Evolutionary conservation across 92 coral and sea anemone species (phyloP), one percentile per base, ranked within the genome.

Genomic region (Zoanthus solanderi): DNA sequence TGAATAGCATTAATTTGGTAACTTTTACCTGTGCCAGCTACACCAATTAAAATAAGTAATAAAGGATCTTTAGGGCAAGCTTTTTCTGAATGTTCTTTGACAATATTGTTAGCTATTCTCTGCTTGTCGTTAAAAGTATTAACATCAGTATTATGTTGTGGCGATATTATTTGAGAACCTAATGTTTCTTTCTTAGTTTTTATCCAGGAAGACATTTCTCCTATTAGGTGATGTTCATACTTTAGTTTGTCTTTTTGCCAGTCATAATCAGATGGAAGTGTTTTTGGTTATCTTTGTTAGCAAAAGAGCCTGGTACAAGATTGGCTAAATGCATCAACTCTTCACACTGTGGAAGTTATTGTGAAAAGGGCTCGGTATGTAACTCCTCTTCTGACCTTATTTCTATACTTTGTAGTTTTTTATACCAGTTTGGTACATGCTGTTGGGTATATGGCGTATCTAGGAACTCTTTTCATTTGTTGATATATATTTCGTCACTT

Each of bases 251-350:
- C n/a, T n/a, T 57, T 75, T 74, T 91, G 91, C 93, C 93, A 91
- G 88, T 91, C 82, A 84, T 54, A 82, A 8, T 75, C 79, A 68
- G 92, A 23, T 18, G 73, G 85, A 78, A 73, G 71, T 17, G 56
- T 87, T 75, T 88, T 75, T 88, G 45, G 17, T 88, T 57, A 42
- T 86, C 74, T 52, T 37, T 76, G 71, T 60, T 63, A 69, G 47
- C 65, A 83, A 52, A 88, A 58, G 76, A 83, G 18, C 84, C 88
- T 57, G 78, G 78, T 63, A 78, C 63, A 17, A 91, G 91, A 87
- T 91, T 87, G 75, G 91, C 88, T 91, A 91, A 87, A 68, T 50
- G 52, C 91, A 91, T 91, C 93, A 91, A 90, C 83, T 90, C 92
- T 63, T 90, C 87, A 74, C 84, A 63, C 72, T 83, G 84, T 44